phyloP scores from a whole-genome alignment of 2,888 invertebrate genomes.

The Eilema caniola region DNA sequence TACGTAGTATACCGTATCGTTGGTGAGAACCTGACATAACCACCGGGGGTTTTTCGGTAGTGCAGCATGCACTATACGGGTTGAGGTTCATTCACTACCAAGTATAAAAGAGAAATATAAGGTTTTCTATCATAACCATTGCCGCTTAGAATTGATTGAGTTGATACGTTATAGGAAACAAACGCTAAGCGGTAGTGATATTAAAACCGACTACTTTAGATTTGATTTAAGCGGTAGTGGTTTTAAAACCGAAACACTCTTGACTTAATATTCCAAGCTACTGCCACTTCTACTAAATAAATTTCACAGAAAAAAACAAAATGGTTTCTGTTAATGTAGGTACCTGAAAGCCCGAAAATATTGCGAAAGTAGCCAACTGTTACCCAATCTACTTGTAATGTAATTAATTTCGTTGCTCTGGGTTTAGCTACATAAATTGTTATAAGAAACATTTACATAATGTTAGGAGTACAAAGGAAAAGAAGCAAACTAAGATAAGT shows the following conservation, averaged over 20 bases:
- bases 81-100: too few species aligned
- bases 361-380: constrained; percentile 10
- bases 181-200: too few species aligned
- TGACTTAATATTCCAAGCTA: background rate
- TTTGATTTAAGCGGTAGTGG: background rate
- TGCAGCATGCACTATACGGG: too few species aligned
- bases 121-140: background rate
- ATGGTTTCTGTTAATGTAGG: background rate
- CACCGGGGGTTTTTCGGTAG: too few species aligned
- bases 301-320: background rate
- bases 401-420: constrained; percentile 11
- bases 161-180: too few species aligned
- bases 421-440: constrained; percentile 1
- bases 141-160: too few species aligned
- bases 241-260: background rate
- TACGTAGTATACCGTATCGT: too few species aligned
- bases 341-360: background rate
- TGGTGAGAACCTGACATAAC: too few species aligned
- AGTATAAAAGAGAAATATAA: background rate
- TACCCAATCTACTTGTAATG: constrained; percentile 8
- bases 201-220: too few species aligned
- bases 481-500: background rate
- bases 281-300: background rate
- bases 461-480: constrained; percentile 3
- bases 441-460: constrained; percentile 8